phyloP scores from a whole-genome alignment of 2,888 invertebrate species.

The Scaptomyza polygonia region DNA sequence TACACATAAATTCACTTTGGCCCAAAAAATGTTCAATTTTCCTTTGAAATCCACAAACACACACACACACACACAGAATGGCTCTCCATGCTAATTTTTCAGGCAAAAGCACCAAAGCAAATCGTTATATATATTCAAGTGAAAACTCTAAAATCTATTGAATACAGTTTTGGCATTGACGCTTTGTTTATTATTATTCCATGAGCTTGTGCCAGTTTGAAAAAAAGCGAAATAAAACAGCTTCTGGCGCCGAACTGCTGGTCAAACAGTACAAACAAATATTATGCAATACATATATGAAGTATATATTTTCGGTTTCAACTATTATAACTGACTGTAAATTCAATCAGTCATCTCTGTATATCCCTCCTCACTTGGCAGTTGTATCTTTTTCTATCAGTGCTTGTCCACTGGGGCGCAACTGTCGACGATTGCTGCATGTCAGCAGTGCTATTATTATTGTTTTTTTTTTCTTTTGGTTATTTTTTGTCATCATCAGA shows the following conservation, averaged over 20 bases:
- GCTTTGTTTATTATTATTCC: slow-evolving; percentile 16
- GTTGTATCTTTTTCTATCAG: background rate
- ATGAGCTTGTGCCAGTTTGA: background rate
- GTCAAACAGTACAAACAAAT: slow-evolving; percentile 22
- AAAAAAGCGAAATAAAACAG: background rate
- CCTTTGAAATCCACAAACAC: slow-evolving; percentile 33
- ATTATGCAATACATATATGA: too few relatives aligned
- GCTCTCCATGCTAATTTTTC: slow-evolving; percentile 50
- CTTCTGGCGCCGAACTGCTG: slow-evolving; percentile 1
- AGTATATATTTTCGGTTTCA: background rate
- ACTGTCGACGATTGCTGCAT: slow-evolving; percentile 34
- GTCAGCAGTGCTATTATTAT: slow-evolving; percentile 24
- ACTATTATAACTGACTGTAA: slow-evolving; percentile 11
- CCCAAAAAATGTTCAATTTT: slow-evolving; percentile 39
- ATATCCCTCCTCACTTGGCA: background rate
- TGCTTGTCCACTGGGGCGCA: slow-evolving; percentile 3
- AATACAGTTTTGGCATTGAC: slow-evolving; percentile 13
- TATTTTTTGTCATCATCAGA: slow-evolving; percentile 13
- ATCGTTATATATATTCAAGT: slow-evolving; percentile 18
- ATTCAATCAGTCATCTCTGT: slow-evolving; percentile 29
- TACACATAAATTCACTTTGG: slow-evolving; percentile 68
- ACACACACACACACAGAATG: slow-evolving; percentile 5
- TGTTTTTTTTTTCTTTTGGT: background rate
- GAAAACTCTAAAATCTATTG: slow-evolving; percentile 21
- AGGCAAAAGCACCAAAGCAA: background rate